A percentile compares a stretch with the other conserved stretches of the same genome.
Evolutionary conservation across 2,113 vertebrate genomes (phyloP).

Genomic region (Gymnarchus niloticus): DNA sequence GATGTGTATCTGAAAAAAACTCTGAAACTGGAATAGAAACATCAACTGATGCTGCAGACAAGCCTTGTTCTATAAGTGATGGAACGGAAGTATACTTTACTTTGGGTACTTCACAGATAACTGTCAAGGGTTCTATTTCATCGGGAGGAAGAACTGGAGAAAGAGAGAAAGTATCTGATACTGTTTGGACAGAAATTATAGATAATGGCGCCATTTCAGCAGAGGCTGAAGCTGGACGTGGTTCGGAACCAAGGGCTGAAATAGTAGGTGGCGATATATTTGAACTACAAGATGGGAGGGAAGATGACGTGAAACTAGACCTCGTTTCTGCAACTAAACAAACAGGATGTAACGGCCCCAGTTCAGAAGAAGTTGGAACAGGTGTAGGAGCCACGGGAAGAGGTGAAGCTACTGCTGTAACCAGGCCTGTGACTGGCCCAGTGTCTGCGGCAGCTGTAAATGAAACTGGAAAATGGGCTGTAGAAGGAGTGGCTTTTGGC

Average conservation of each 20-base stretch:
- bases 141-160: not conserved
- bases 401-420: conserved; percentile 14
- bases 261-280: not conserved
- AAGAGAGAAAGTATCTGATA: not conserved
- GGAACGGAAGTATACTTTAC: conserved; percentile 27
- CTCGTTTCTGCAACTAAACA: not conserved
- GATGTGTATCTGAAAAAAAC: not conserved
- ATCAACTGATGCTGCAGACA: not conserved
- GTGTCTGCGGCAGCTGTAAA: conserved; percentile 21
- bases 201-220: conserved; percentile 28
- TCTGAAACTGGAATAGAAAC: not conserved
- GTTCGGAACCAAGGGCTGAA: not conserved
- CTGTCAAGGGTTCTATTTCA: not conserved
- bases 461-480: not conserved
- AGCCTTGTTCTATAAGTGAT: not conserved
- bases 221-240: not conserved
- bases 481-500: conserved; percentile 23
- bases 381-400: not conserved
- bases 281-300: not conserved
- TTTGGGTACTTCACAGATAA: conserved; percentile 28
- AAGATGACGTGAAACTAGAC: not conserved
- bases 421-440: conserved; percentile 28
- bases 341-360: not conserved
- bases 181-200: conserved; percentile 18
- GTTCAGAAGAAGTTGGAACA: not conserved